Evolutionary conservation across 2,113 vertebrate species (phyloP).

Genomic region (Muscicapa adusta): DNA sequence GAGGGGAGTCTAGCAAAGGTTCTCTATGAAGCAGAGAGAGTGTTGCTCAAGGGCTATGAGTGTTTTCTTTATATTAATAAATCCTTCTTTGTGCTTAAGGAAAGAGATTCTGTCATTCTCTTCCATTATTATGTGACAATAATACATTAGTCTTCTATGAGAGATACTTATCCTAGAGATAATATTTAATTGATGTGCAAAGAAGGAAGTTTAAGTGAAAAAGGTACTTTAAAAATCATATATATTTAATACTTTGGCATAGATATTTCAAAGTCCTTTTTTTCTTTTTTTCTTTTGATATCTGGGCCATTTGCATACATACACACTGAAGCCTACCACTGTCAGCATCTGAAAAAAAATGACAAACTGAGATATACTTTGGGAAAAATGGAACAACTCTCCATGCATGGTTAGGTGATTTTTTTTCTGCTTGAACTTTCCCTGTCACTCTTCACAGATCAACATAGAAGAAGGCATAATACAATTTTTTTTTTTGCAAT

Average conservation of each 20-base stretch:
- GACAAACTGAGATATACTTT: neutral
- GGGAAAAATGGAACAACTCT: neutral
- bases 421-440: conserved; percentile 11
- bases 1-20: neutral
- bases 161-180: conserved; percentile 46
- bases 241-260: conserved; percentile 37
- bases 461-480: neutral
- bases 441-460: neutral
- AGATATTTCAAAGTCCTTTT: conserved; percentile 41
- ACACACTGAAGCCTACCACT: neutral
- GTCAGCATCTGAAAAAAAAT: neutral
- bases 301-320: conserved; percentile 26
- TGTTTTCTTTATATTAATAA: conserved; percentile 50
- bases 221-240: conserved; percentile 42
- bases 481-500: neutral
- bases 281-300: conserved; percentile 21
- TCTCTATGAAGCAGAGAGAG: conserved; percentile 1
- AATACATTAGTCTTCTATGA: conserved; percentile 37
- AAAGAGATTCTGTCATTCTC: conserved; percentile 17
- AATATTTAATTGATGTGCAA: conserved; percentile 54
- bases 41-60: conserved; percentile 24
- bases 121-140: conserved; percentile 40
- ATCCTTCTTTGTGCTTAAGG: conserved; percentile 14
- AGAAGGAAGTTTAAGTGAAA: conserved; percentile 29
- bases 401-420: neutral